These are phyloP conservation scores for Chionoecetes opilio DNA, from an alignment of 1,140 invertebrate species.

Conservation along the genomic window DNA sequence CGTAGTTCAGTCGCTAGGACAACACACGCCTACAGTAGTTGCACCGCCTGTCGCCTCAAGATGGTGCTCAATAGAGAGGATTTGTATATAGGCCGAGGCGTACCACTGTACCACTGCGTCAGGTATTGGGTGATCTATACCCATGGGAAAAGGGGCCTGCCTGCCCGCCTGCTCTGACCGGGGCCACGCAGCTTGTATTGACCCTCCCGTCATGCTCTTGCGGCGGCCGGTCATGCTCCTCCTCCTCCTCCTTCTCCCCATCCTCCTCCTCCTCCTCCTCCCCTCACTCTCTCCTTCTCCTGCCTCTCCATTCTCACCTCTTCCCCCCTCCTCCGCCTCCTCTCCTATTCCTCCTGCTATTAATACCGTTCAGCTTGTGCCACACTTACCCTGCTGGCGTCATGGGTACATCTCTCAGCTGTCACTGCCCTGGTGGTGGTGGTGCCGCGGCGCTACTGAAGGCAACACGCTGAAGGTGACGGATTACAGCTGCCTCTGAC, in stretches of 20 bases:
- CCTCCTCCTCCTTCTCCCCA: neutral
- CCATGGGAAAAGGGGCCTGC: neutral
- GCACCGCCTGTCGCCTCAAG: neutral
- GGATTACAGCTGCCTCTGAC: too few species aligned
- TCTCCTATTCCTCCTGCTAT: too few species aligned
- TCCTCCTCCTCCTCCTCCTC: neutral
- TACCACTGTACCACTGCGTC: neutral
- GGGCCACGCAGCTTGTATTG: neutral
- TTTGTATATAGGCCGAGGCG: neutral
- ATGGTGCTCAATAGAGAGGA: neutral
- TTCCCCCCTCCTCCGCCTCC: too few species aligned
- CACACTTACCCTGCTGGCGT: too few species aligned
- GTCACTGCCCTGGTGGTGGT: too few species aligned
- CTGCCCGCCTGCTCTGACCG: neutral
- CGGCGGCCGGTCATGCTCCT: conserved; percentile 11
- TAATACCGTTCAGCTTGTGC: too few species aligned
- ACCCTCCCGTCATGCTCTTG: neutral
- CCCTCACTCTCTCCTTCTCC: neutral
- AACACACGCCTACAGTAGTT: neutral
- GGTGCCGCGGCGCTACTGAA: too few species aligned
- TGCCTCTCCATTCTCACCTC: too few species aligned
- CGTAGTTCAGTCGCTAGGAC: neutral
- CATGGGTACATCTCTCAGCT: too few species aligned
- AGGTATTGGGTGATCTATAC: neutral
- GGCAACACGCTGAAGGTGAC: too few species aligned